Base-by-base conservation (phyloP, 2,888 invertebrate species). In the Conomelus anceps region DNA sequence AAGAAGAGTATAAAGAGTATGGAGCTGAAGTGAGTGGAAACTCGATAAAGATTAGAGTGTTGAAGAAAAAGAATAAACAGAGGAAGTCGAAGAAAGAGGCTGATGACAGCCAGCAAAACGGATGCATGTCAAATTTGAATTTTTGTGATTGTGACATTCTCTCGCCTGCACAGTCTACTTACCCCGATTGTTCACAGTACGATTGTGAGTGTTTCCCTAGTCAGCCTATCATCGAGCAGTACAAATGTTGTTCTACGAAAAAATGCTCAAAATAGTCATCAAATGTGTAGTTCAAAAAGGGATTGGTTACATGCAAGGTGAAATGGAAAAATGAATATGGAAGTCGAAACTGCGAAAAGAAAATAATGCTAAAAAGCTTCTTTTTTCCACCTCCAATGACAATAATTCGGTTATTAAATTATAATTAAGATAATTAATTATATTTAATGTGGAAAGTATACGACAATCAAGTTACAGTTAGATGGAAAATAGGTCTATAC, bases 11-110 rank as follows among this genome's bases (percentile, higher is more conserved):
- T 86, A 91, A 91, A 88, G 91, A 91, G 87, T 89, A 91, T 34
- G 90, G 89, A 22, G 91, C 91, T 63, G 91, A 91, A 85, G 90
- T 91, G 9, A 91, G 91, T 85, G 91, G 91, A 0, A 91, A 91
- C 88, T 90, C 90, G 13, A 87, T 91, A 11, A 90, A 90, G 63
- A 91, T 91, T 34, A 90, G 90, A 88, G 90, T 91, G 29, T 88
- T 91, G 29, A 90, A 90, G 86, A 91, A 89, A 89, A 89, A 89
- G 22, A 90, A 90, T 29, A 91, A 91, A 85, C 23, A 88, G 22
- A 88, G 87, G 20, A 41, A 85, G 4, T 22, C 22, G 17, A n/a
- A 88, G 85, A 87, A 86, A 29, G 84, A 41, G 41, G 22, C 17
- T 22, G 86, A 29, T 34, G 85, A 86, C 1, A n/a, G 13, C n/a